phyloP scores from a whole-genome alignment of 2,888 invertebrate genomes.

The Cephus pulcher region DNA sequence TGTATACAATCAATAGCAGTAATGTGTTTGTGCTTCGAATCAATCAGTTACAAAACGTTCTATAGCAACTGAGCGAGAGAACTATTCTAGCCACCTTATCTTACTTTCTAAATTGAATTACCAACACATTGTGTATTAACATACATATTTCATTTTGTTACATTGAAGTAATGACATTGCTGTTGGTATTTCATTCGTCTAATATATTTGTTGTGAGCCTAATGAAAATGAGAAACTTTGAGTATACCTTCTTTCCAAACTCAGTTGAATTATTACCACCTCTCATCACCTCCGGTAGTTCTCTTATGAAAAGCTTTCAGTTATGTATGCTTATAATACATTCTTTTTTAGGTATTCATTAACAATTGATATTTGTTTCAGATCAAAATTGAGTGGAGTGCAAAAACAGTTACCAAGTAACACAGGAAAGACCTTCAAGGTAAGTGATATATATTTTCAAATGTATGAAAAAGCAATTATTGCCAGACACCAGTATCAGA shows the following conservation, averaged over 20 bases:
- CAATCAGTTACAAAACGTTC: background rate
- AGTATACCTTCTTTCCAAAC: slow-evolving; percentile 27
- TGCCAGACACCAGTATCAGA: background rate
- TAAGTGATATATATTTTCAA: slow-evolving; percentile 24
- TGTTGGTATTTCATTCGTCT: background rate
- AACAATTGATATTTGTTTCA: slow-evolving; percentile 34
- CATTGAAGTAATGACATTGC: background rate
- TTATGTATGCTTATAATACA: background rate
- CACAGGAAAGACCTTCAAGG: slow-evolving; percentile 41
- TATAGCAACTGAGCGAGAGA: background rate
- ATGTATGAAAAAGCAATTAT: background rate
- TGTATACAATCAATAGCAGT: background rate
- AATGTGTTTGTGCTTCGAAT: background rate
- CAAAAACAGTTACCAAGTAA: slow-evolving; percentile 33
- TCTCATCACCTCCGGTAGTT: slow-evolving; percentile 58
- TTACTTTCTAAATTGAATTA: background rate
- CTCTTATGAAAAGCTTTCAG: background rate
- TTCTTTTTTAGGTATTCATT: background rate
- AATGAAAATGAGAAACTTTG: slow-evolving; percentile 20
- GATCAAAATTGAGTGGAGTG: slow-evolving; percentile 36
- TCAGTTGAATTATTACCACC: slow-evolving; percentile 36
- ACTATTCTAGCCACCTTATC: background rate
- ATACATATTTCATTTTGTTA: background rate
- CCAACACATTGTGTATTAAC: background rate
- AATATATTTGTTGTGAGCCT: background rate